Conservation (phyloP, 2,888 invertebrate species). For the Epistrophella euchroma region DNA sequence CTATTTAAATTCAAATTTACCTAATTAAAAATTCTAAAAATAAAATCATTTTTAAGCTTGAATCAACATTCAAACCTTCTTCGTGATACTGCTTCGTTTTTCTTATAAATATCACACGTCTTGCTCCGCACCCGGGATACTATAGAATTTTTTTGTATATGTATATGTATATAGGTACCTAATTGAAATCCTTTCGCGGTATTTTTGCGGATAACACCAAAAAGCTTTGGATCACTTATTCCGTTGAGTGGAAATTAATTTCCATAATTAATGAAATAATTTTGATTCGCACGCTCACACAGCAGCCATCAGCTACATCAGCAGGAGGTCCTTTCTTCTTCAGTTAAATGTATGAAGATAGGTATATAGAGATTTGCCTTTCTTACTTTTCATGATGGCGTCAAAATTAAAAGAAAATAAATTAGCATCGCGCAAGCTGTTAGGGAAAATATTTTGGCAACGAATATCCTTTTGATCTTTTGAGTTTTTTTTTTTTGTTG, state of each 20-base stretch:
- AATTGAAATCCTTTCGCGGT: conserved; percentile 62
- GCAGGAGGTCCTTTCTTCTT: conserved; percentile 18
- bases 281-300: conserved; percentile 50
- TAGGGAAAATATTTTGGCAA: conserved; percentile 23
- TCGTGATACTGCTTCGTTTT: not conserved
- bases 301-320: not conserved
- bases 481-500: not conserved
- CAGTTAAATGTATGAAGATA: not conserved
- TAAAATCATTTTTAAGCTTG: conserved; percentile 25
- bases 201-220: conserved; percentile 39
- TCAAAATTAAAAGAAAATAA: conserved; percentile 70
- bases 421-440: conserved; percentile 38
- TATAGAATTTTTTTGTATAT: not conserved
- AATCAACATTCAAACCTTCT: conserved; percentile 39
- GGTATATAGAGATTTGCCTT: conserved; percentile 28
- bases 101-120: conserved; percentile 10
- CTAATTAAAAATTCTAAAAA: conserved; percentile 20
- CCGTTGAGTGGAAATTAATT: conserved; percentile 66
- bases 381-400: conserved; percentile 11
- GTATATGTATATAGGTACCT: not conserved
- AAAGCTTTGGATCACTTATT: conserved; percentile 54
- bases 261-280: conserved; percentile 71
- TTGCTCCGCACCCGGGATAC: not conserved
- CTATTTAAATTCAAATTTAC: conserved; percentile 4
- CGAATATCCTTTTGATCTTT: conserved; percentile 66